Percentiles rank a stretch among this genome's conserved stretches.
Conservation (phyloP, 2,888 invertebrate species). For the Drosophila trichaetosa region DNA sequence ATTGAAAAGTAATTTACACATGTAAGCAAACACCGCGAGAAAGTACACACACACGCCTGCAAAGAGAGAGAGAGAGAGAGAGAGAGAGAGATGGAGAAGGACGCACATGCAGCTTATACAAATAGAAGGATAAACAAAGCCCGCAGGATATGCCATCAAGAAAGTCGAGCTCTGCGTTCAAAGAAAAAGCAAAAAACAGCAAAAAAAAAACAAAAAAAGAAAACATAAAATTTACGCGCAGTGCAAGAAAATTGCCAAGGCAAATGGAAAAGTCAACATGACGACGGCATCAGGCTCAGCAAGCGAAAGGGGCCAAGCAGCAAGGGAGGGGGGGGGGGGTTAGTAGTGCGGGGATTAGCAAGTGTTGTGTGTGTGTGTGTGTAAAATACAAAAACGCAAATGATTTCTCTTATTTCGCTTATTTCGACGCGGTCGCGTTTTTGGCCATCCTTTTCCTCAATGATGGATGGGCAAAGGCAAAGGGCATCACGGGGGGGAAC, state of each 20-base stretch:
- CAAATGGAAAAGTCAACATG: constrained; percentile 78
- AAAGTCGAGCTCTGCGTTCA: constrained; percentile 44
- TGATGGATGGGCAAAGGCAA: constrained; percentile 32
- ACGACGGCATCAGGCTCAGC: constrained; percentile 51
- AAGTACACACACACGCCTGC: constrained; percentile 19
- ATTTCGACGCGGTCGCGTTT: constrained; percentile 62
- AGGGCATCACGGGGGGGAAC: background rate
- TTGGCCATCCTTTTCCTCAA: constrained; percentile 12
- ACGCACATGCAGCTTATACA: constrained; percentile 54
- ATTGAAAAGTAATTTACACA: constrained; percentile 80
- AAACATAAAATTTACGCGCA: constrained; percentile 19
- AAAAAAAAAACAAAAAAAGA: background rate
- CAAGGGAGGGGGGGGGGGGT: background rate
- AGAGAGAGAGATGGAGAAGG: background rate
- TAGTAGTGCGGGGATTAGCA: constrained; percentile 47
- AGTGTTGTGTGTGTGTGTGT: constrained; percentile 26
- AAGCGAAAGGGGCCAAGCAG: constrained; percentile 18
- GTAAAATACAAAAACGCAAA: constrained; percentile 68
- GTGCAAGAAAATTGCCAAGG: constrained; percentile 72
- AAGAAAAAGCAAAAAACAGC: constrained; percentile 33
- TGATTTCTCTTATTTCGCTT: constrained; percentile 75
- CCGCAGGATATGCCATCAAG: constrained; percentile 71
- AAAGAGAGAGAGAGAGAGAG: background rate
- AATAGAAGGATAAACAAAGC: constrained; percentile 72
- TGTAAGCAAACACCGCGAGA: constrained; percentile 74